These are phyloP conservation scores for Prionace glauca DNA, from an alignment of 2,797 vertebrate species.

Conservation along the genomic window DNA sequence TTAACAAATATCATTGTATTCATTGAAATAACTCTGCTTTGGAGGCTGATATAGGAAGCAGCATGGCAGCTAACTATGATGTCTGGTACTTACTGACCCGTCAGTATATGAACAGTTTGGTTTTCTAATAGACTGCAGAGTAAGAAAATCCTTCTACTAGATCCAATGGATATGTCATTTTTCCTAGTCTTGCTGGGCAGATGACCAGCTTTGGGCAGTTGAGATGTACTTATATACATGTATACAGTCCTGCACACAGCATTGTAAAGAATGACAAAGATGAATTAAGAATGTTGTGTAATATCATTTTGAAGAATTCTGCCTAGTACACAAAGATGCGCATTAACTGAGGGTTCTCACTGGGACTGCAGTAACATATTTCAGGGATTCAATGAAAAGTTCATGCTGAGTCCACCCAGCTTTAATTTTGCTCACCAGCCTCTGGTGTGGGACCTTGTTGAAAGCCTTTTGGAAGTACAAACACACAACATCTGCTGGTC, in stretches of 20 bases:
- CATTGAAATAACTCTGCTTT: neutral
- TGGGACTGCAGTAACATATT: too few relatives aligned
- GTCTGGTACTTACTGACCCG: neutral
- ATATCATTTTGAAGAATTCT: neutral
- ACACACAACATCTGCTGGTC: too few relatives aligned
- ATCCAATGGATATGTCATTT: neutral
- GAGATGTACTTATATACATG: neutral
- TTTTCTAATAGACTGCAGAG: neutral
- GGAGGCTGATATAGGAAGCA: neutral
- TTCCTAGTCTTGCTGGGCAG: neutral
- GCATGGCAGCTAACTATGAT: too few relatives aligned
- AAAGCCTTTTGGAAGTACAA: neutral
- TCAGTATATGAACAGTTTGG: neutral
- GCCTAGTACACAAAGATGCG: neutral
- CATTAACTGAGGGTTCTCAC: neutral
- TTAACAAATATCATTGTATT: neutral
- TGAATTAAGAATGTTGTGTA: neutral
- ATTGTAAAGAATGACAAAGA: neutral
- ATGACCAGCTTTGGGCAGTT: neutral
- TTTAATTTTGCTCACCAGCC: too few relatives aligned
- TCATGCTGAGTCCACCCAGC: neutral
- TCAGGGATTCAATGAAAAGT: neutral
- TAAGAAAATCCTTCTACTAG: neutral
- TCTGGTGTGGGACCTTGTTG: too few relatives aligned
- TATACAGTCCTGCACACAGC: neutral